Conservation (phyloP, 2,888 invertebrate genomes). For the Ceriagrion tenellum region DNA sequence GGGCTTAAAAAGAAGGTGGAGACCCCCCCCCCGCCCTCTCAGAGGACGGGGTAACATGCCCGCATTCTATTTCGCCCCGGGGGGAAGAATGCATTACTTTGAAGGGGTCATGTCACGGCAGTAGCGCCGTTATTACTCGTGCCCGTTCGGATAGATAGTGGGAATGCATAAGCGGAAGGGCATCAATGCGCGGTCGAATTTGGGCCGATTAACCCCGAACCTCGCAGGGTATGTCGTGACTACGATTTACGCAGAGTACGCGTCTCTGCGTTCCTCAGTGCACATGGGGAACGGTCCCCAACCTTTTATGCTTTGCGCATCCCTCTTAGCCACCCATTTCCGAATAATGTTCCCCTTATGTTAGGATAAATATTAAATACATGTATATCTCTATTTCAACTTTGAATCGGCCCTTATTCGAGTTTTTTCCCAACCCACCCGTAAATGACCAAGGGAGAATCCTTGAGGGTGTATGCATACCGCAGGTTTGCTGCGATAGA, state of each 20-base stretch:
- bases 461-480: no score
- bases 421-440: no score
- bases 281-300: not conserved
- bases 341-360: no score
- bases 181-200: not conserved
- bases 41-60: not conserved
- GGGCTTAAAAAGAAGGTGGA: not conserved
- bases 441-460: no score
- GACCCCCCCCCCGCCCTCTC: no score
- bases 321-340: no score
- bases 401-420: no score
- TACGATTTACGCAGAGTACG: not conserved
- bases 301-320: no score
- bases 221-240: not conserved
- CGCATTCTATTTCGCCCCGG: not conserved
- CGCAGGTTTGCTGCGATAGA: no score
- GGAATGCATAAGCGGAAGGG: not conserved
- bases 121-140: not conserved
- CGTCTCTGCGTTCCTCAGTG: not conserved
- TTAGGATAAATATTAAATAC: no score
- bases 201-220: not conserved
- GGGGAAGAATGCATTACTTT: not conserved
- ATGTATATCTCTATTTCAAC: no score
- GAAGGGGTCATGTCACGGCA: not conserved
- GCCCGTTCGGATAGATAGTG: not conserved